These are phyloP conservation scores for Cryptocephalus primarius DNA, from an alignment of 2,888 invertebrate species.

Conservation along the genomic window DNA sequence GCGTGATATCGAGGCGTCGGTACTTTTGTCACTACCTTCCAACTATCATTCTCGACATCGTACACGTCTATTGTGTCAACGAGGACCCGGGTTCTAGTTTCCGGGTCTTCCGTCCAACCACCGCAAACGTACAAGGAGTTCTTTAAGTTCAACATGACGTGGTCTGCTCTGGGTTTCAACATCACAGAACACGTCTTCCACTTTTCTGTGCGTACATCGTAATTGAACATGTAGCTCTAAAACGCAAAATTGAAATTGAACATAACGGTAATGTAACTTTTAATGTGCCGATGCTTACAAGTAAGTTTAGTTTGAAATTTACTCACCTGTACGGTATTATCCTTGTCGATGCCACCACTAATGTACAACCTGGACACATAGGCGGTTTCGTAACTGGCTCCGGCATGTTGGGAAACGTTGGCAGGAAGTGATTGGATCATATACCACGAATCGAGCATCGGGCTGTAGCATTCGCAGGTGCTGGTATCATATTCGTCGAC, in stretches of 20 bases:
- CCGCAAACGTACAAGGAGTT: slow-evolving; percentile 53
- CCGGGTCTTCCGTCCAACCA: slow-evolving; percentile 50
- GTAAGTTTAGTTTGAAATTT: not conserved
- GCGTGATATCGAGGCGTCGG: slow-evolving; percentile 59
- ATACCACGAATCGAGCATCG: slow-evolving; percentile 45
- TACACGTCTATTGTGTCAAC: slow-evolving; percentile 56
- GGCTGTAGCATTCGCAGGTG: slow-evolving; percentile 51
- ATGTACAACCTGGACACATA: slow-evolving; percentile 35
- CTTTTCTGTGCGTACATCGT: slow-evolving; percentile 40
- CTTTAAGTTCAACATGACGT: slow-evolving; percentile 48
- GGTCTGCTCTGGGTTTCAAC: slow-evolving; percentile 52
- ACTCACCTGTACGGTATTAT: slow-evolving; percentile 28
- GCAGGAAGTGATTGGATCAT: slow-evolving; percentile 44
- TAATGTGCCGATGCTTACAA: too few species aligned
- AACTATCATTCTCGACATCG: slow-evolving; percentile 44
- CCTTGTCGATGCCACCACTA: slow-evolving; percentile 47
- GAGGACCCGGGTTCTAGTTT: slow-evolving; percentile 35
- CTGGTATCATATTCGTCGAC: slow-evolving; percentile 40
- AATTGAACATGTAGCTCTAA: slow-evolving; percentile 33
- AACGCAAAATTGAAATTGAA: too few species aligned
- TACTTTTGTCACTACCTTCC: slow-evolving; percentile 48
- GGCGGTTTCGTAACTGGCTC: slow-evolving; percentile 35
- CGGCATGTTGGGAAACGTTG: slow-evolving; percentile 49
- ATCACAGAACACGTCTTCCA: slow-evolving; percentile 47
- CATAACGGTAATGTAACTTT: too few species aligned